These are phyloP conservation scores for Sussaba pulchella DNA, from an alignment of 2,888 invertebrate species.

Conservation along the genomic window DNA sequence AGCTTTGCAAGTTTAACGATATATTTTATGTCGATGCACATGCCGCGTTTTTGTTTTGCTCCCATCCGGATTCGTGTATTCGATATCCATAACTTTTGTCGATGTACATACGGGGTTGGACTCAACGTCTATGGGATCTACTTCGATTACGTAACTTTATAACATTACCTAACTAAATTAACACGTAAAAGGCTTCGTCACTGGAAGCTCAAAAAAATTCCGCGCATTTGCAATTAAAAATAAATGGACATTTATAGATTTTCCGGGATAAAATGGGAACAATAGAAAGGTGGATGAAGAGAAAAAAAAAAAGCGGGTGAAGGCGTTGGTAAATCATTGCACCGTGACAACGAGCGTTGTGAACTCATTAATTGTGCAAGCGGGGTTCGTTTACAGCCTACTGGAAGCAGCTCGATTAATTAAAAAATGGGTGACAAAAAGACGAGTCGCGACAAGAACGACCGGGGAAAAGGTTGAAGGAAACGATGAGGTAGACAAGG, in stretches of 20 bases:
- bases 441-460: constrained; percentile 37
- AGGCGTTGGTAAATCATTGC: neutral
- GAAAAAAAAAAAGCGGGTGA: too few species aligned
- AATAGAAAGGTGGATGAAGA: too few species aligned
- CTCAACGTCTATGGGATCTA: too few species aligned
- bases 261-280: neutral
- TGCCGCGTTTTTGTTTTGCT: neutral
- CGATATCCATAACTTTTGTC: constrained; percentile 6
- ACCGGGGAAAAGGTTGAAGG: neutral
- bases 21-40: neutral
- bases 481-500: neutral
- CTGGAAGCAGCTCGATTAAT: constrained; percentile 74
- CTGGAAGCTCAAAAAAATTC: too few species aligned
- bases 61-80: constrained; percentile 29
- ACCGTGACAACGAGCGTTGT: constrained; percentile 58
- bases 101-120: neutral
- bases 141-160: too few species aligned
- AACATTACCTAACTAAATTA: too few species aligned
- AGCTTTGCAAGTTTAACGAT: too few species aligned
- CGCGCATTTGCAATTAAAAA: too few species aligned
- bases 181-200: too few species aligned
- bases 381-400: constrained; percentile 42
- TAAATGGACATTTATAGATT: too few species aligned
- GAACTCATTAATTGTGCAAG: constrained; percentile 58
- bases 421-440: constrained; percentile 74